Base-by-base conservation (phyloP, 2,888 invertebrate species). In the Drosophila meridionalis region DNA sequence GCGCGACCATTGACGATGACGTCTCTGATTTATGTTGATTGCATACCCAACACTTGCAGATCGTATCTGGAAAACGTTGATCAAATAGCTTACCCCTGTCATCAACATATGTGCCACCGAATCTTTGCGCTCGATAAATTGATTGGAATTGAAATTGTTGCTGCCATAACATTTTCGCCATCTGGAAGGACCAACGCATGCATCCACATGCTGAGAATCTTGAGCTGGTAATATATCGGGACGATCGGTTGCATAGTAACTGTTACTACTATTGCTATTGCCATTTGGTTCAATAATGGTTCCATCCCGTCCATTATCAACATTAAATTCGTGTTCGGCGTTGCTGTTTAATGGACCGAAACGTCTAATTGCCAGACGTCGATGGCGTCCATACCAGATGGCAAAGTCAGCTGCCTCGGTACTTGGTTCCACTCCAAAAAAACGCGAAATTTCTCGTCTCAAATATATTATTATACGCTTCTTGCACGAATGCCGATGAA, bases 1-100 rank as follows among this genome's bases (percentile, higher is more conserved):
- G 45, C 97, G 94, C 36, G 97, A 97, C 94, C 95, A 96, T 83
- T 96, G 95, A 77, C 90, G 90, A 7, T 89, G 86, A 4, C 87
- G 73, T 28, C 75, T 68, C 14, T 64, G 72, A 2, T 63, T 53
- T 6, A 72, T 55, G 9, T 47, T 56, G 8, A 50, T 50, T 9
- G 12, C 47, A 20, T 32, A 55, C 7, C 40, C 50, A 12, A 20
- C n/a, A 20, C 5, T 74, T 2, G 78, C 72, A 28, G 90, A 87
- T 0, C 85, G 78, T 36, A 95, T 94, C 50, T 95, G 94, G 88
- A 97, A 94, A 66, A 95, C 94, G 94, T 95, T 93, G 0, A 93
- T 87, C 30, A 93, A 76, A 59, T 91, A 93, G 4, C 85, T 87
- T 9, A 93, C 58, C 14, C 92, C 92, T 5, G 91, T 82, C 68